Conservation (phyloP, 2,888 invertebrate species). For the Caenorhabditis parvicauda region DNA sequence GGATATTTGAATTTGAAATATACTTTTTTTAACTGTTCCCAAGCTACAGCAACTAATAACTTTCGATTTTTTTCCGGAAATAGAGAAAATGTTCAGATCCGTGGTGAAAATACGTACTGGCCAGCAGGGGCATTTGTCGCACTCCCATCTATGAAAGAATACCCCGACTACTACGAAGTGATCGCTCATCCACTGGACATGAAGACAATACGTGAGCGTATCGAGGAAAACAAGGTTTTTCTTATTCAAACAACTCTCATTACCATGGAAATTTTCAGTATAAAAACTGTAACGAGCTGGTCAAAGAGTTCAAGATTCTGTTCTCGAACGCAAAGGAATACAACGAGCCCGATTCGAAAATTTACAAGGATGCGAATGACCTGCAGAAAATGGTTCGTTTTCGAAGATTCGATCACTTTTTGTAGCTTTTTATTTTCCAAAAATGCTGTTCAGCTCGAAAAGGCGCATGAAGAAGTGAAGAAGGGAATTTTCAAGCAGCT, state of each 20-base stretch:
- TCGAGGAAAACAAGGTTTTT: slow-evolving; percentile 58
- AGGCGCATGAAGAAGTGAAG: too few species aligned
- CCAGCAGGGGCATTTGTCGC: slow-evolving; percentile 91
- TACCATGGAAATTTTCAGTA: slow-evolving; percentile 46
- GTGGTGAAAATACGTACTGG: slow-evolving; percentile 69
- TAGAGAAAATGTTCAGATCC: slow-evolving; percentile 63
- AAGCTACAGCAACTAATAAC: too few species aligned
- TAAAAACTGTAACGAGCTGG: slow-evolving; percentile 39
- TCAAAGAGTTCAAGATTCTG: slow-evolving; percentile 72
- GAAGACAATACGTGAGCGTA: slow-evolving; percentile 74
- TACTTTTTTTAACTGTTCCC: too few species aligned
- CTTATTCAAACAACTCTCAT: too few species aligned
- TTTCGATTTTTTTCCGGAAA: too few species aligned
- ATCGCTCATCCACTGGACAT: slow-evolving; percentile 92
- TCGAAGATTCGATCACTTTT: too few species aligned
- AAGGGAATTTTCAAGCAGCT: too few species aligned
- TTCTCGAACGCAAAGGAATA: slow-evolving; percentile 94
- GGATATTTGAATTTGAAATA: too few species aligned
- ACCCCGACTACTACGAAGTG: slow-evolving; percentile 94
- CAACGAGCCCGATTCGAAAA: slow-evolving; percentile 87
- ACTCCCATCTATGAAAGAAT: slow-evolving; percentile 87
- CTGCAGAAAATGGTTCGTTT: slow-evolving; percentile 22
- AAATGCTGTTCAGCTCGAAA: not conserved
- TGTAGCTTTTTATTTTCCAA: slow-evolving; percentile 7
- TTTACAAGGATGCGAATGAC: slow-evolving; percentile 69